Percentiles rank a stretch among this genome's conserved stretches.
Evolutionary conservation across 2,888 invertebrate species (phyloP).

Genomic region (Caenorhabditis sp.): DNA sequence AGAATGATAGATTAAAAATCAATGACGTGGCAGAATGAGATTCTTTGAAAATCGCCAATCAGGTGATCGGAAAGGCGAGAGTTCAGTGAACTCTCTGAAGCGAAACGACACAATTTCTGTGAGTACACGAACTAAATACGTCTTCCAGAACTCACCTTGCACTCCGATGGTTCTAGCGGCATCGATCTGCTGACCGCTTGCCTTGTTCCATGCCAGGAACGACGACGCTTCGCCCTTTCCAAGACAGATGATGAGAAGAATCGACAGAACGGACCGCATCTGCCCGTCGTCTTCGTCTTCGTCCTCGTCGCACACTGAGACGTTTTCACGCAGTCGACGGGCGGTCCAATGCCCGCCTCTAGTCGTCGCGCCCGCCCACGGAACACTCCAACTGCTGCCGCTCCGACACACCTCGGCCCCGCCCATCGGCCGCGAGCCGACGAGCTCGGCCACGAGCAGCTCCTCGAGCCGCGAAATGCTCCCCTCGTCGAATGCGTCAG

Average conservation of each 20-base stretch:
- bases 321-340: slow-evolving; percentile 16
- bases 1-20: slow-evolving; percentile 22
- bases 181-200: slow-evolving; percentile 39
- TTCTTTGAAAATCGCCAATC: neutral
- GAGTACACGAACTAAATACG: no score
- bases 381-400: slow-evolving; percentile 53
- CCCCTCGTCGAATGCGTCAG: slow-evolving; percentile 31
- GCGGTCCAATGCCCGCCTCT: slow-evolving; percentile 55
- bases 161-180: slow-evolving; percentile 40
- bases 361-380: slow-evolving; percentile 57
- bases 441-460: slow-evolving; percentile 12
- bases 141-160: slow-evolving; percentile 23
- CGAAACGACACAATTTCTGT: no score
- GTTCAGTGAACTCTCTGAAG: neutral
- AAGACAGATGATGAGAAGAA: slow-evolving; percentile 22
- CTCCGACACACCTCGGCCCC: slow-evolving; percentile 22
- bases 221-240: no score
- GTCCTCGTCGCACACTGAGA: slow-evolving; percentile 23
- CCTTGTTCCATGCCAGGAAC: slow-evolving; percentile 46
- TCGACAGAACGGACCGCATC: slow-evolving; percentile 5
- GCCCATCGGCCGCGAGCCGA: slow-evolving; percentile 26
- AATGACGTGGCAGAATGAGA: slow-evolving; percentile 22
- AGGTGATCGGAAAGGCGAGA: no score
- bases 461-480: slow-evolving; percentile 43
- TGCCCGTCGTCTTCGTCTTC: slow-evolving; percentile 11